Percentiles rank a stretch among this genome's conserved stretches.
Conservation (phyloP, 2,113 vertebrate genomes). For the Microcebus ravelobensis region DNA sequence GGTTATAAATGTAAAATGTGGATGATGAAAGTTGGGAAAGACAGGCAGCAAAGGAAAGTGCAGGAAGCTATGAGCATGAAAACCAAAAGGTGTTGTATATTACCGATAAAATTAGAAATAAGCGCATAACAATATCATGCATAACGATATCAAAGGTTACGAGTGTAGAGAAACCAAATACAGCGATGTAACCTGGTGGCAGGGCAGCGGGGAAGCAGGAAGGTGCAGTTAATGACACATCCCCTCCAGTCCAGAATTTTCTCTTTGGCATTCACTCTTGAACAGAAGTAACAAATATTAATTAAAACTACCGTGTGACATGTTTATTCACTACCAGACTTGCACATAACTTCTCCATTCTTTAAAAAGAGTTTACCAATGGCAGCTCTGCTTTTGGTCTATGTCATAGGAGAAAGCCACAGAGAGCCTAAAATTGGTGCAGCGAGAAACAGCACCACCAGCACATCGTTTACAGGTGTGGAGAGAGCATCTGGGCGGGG, state of each 20-base stretch:
- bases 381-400: background rate
- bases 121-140: background rate
- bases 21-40: background rate
- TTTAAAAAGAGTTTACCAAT: background rate
- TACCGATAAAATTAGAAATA: background rate
- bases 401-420: background rate
- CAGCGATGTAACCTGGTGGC: accelerated
- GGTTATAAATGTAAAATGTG: background rate
- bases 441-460: background rate
- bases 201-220: background rate
- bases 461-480: too few species aligned
- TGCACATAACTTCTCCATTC: background rate
- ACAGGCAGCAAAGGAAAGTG: background rate
- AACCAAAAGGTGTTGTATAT: background rate
- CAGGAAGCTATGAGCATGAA: background rate
- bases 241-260: background rate
- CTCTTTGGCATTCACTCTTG: background rate
- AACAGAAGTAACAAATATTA: background rate
- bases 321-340: background rate
- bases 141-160: background rate
- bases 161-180: background rate
- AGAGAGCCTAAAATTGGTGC: background rate
- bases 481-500: background rate
- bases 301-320: background rate
- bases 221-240: background rate